Conservation (phyloP, 2,888 invertebrate genomes). For the Proisotoma minuta region DNA sequence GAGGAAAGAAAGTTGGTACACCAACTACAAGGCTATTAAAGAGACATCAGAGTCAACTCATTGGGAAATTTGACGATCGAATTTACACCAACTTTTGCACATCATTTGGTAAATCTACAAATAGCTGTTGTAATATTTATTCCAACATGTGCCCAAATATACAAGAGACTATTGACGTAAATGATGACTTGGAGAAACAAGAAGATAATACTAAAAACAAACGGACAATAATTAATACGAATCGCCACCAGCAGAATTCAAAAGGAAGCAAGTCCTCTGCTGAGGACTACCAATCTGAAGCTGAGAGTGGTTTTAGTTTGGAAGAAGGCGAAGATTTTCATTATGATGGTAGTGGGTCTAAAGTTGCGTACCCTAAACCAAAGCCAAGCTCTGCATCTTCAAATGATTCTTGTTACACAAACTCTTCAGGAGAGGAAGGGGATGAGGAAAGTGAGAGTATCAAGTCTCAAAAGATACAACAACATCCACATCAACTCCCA, state of each 20-base stretch:
- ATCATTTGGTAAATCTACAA: no score
- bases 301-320: background rate
- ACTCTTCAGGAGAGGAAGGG: background rate
- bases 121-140: no score
- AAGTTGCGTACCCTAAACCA: background rate
- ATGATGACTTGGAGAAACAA: no score
- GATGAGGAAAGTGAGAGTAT: background rate
- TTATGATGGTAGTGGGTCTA: background rate
- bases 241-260: no score
- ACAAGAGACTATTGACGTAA: no score
- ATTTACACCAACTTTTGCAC: no score
- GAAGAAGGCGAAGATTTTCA: background rate
- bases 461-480: background rate
- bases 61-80: background rate
- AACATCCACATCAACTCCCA: background rate
- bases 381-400: background rate
- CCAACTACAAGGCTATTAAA: background rate
- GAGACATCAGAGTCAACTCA: background rate
- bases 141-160: no score
- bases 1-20: background rate
- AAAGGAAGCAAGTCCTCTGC: no score
- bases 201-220: no score
- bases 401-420: background rate
- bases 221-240: no score
- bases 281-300: background rate